Conservation (phyloP, 2,113 vertebrate genomes). For the Tragulus kanchil region DNA sequence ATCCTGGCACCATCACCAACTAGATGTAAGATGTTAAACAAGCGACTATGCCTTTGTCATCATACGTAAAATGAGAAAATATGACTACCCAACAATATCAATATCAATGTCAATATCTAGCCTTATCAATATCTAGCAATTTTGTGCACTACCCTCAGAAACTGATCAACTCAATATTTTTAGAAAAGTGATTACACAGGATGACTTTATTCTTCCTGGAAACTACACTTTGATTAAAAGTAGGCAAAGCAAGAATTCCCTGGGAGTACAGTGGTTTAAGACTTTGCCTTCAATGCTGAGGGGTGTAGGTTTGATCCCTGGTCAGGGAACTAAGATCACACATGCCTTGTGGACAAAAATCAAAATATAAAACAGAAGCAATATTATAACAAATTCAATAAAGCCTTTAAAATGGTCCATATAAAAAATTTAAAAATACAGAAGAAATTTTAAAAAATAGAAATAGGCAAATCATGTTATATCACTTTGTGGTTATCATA, state of each 20-base stretch:
- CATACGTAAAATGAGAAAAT: not conserved
- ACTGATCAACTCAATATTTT: not conserved
- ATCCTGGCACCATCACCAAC: not conserved
- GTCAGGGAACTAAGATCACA: not conserved
- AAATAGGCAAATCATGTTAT: not conserved
- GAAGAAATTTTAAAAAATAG: not conserved
- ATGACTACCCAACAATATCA: not conserved
- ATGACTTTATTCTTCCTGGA: not conserved
- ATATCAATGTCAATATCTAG: too few species aligned
- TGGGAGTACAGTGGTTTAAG: not conserved
- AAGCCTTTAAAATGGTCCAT: not conserved
- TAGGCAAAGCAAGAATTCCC: not conserved
- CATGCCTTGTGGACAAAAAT: not conserved
- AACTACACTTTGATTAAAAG: slow-evolving; percentile 4
- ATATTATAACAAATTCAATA: not conserved
- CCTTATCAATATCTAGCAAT: not conserved
- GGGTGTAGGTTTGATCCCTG: not conserved
- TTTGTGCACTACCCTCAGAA: not conserved
- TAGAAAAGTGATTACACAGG: not conserved
- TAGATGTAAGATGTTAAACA: not conserved
- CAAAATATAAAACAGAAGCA: not conserved
- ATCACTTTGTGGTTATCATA: not conserved
- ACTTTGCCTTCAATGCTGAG: not conserved
- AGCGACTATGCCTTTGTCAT: not conserved
- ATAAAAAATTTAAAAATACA: not conserved